Evolutionary conservation across 2,888 invertebrate species (phyloP).

Genomic region (Rotaria socialis): DNA sequence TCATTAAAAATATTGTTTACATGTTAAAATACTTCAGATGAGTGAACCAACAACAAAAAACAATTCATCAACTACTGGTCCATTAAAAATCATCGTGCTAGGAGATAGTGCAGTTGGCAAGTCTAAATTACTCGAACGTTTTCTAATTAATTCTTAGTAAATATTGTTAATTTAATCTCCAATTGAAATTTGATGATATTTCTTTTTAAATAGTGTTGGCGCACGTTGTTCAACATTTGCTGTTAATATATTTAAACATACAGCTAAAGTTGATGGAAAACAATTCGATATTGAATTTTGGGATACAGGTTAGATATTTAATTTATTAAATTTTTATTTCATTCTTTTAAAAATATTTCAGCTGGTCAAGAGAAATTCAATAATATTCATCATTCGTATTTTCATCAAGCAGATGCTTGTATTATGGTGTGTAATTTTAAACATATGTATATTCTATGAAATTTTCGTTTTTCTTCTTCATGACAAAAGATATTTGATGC

Average conservation of each 20-base stretch:
- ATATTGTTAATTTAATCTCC: neutral
- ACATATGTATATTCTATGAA: no score
- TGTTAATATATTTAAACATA: slow-evolving; percentile 62
- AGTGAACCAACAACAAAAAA: neutral
- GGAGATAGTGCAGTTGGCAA: neutral
- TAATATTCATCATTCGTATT: slow-evolving; percentile 64
- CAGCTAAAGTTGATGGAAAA: slow-evolving; percentile 60
- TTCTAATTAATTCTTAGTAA: neutral
- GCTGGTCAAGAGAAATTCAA: slow-evolving; percentile 64
- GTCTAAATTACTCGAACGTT: slow-evolving; percentile 39
- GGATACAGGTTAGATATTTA: neutral
- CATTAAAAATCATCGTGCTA: neutral
- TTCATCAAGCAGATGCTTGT: slow-evolving; percentile 65
- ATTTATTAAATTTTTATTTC: no score
- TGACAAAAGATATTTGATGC: slow-evolving; percentile 63
- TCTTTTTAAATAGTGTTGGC: slow-evolving; percentile 59
- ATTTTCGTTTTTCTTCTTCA: slow-evolving; percentile 49
- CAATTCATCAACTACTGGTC: neutral
- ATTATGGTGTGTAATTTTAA: slow-evolving; percentile 55
- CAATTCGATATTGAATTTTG: slow-evolving; percentile 58
- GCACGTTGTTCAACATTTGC: slow-evolving; percentile 64
- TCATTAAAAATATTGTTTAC: no score
- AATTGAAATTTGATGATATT: neutral
- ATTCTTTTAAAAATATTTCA: no score
- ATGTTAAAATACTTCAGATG: neutral